Percentiles rank a stretch among this genome's conserved stretches.
These are phyloP conservation scores for Aphidius colemani DNA, from an alignment of 2,888 invertebrate genomes.

Conservation along the genomic window DNA sequence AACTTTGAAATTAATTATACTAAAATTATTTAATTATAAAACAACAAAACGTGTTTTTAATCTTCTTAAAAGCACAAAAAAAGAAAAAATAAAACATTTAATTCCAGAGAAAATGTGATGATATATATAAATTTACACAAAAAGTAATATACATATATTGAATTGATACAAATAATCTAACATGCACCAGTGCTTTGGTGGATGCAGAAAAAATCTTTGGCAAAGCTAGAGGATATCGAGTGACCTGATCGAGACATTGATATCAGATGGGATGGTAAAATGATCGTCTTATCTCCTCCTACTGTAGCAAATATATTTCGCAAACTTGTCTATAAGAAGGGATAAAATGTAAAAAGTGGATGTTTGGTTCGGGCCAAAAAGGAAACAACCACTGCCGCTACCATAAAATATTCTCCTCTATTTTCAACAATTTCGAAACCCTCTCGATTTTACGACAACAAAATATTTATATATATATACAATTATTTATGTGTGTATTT, in stretches of 20 bases:
- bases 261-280: slow-evolving; percentile 42
- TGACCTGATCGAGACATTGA: slow-evolving; percentile 40
- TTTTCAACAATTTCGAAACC: slow-evolving; percentile 37
- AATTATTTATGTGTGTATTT: too few species aligned
- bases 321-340: slow-evolving; percentile 3
- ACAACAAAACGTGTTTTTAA: too few species aligned
- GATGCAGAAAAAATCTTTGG: background rate
- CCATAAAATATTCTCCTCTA: slow-evolving; percentile 41
- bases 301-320: slow-evolving; percentile 13
- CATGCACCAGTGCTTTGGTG: too few species aligned
- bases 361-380: slow-evolving; percentile 45
- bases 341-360: slow-evolving; percentile 31
- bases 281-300: slow-evolving; percentile 31
- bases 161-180: background rate
- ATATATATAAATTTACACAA: too few species aligned
- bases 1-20: too few species aligned
- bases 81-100: too few species aligned
- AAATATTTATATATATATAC: too few species aligned
- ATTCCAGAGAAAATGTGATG: too few species aligned
- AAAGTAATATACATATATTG: background rate
- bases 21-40: too few species aligned
- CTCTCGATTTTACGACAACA: slow-evolving; percentile 30
- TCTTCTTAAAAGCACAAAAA: too few species aligned
- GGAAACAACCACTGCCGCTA: slow-evolving; percentile 43
- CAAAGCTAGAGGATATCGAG: slow-evolving; percentile 34